Conservation (phyloP, 2,888 invertebrate species). For the Deilephila elpenor region DNA sequence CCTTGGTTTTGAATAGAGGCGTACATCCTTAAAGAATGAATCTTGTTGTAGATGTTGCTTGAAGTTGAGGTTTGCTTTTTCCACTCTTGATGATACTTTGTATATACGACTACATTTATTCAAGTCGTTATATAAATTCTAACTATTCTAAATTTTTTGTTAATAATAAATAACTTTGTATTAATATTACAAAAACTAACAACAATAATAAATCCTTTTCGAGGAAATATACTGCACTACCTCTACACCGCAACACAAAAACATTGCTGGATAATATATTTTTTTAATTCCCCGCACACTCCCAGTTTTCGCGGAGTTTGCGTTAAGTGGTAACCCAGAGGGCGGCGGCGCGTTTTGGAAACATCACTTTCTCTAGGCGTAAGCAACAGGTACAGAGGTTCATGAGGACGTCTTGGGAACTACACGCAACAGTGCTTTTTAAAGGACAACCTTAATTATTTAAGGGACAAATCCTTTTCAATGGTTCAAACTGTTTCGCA, state of each 20-base stretch:
- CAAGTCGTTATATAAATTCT: too few relatives aligned
- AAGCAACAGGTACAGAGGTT: slow-evolving; percentile 81
- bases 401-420: slow-evolving; percentile 58
- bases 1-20: not conserved
- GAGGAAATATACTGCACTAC: not conserved
- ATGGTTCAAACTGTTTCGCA: not conserved
- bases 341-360: slow-evolving; percentile 70
- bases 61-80: not conserved
- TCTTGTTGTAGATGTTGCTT: not conserved
- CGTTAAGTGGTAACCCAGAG: slow-evolving; percentile 57
- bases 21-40: not conserved
- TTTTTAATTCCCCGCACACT: not conserved
- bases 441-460: slow-evolving; percentile 14
- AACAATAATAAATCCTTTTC: too few relatives aligned
- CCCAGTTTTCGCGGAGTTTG: slow-evolving; percentile 32
- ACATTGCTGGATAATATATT: not conserved
- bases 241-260: not conserved
- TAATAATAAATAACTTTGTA: too few relatives aligned
- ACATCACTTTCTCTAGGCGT: slow-evolving; percentile 72
- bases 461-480: not conserved
- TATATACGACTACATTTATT: too few relatives aligned
- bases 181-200: too few relatives aligned
- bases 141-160: too few relatives aligned
- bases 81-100: not conserved
- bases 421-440: slow-evolving; percentile 37